Conservation (phyloP, 2,888 invertebrate genomes). For the Dione vanillae region DNA sequence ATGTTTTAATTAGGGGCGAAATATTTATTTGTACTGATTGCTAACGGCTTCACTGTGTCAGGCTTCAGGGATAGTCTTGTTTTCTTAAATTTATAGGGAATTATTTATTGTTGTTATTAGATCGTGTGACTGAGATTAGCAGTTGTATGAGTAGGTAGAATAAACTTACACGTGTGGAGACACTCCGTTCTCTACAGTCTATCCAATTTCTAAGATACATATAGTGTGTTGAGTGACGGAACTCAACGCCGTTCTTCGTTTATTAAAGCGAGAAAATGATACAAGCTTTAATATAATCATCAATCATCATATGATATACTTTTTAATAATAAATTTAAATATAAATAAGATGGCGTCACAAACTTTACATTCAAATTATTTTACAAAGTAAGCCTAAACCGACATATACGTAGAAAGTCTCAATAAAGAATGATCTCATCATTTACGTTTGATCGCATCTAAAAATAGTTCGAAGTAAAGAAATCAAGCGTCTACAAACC, state of each 20-base stretch:
- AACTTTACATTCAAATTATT: no score
- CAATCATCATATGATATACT: no score
- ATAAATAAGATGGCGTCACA: no score
- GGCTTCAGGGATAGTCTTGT: conserved; percentile 33
- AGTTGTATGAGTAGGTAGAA: conserved; percentile 1
- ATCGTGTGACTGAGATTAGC: conserved; percentile 20
- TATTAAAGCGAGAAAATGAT: no score
- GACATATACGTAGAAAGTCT: neutral
- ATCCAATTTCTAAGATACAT: no score
- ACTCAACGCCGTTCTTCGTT: no score
- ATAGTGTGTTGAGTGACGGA: no score
- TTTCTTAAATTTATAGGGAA: conserved; percentile 21
- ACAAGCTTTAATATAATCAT: no score
- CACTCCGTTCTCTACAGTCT: no score
- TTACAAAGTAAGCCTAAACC: no score
- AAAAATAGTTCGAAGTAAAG: conserved; percentile 21
- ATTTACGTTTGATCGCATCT: conserved; percentile 12
- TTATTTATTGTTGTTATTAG: conserved; percentile 25
- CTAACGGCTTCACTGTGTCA: conserved; percentile 38
- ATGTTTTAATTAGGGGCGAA: conserved; percentile 43
- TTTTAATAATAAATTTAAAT: no score
- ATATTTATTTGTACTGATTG: conserved; percentile 43
- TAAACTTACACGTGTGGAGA: no score
- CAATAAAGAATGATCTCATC: conserved; percentile 9
- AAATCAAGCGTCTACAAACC: conserved; percentile 25